These are phyloP conservation scores for Aporophyla nigra DNA, from an alignment of 2,888 invertebrate genomes.

Conservation along the genomic window DNA sequence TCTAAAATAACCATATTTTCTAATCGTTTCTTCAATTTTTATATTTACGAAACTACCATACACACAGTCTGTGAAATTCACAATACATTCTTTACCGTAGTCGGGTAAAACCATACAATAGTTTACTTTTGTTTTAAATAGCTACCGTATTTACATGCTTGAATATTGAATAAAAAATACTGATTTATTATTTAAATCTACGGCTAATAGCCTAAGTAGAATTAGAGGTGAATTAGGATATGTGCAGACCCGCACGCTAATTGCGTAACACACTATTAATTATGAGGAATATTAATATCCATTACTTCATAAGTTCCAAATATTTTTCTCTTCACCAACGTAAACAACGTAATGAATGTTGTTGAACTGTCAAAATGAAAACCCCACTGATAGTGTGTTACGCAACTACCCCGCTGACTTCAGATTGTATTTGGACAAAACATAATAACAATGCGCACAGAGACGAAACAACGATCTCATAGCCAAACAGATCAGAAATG, in stretches of 20 bases:
- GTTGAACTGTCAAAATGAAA: too few species aligned
- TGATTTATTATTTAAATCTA: constrained; percentile 1
- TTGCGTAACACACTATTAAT: too few species aligned
- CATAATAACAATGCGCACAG: background rate
- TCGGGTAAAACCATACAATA: background rate
- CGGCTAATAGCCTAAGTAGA: background rate
- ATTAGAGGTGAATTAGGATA: background rate
- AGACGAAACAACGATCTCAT: background rate
- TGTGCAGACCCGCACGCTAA: background rate
- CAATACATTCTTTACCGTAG: background rate
- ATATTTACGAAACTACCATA: background rate
- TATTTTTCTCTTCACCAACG: too few species aligned
- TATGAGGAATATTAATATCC: too few species aligned
- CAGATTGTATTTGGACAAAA: background rate
- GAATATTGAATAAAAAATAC: constrained; percentile 1
- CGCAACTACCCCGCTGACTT: background rate
- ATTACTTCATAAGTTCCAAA: too few species aligned
- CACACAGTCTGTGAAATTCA: constrained; percentile 6
- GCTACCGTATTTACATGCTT: background rate
- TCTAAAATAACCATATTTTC: background rate
- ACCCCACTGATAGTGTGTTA: too few species aligned
- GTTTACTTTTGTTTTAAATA: background rate
- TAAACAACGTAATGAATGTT: too few species aligned
- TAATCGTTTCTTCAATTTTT: background rate
- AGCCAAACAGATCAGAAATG: background rate